Evolutionary conservation across 2,888 invertebrate species (phyloP).

Genomic region (Exephanes ischioxanthus): DNA sequence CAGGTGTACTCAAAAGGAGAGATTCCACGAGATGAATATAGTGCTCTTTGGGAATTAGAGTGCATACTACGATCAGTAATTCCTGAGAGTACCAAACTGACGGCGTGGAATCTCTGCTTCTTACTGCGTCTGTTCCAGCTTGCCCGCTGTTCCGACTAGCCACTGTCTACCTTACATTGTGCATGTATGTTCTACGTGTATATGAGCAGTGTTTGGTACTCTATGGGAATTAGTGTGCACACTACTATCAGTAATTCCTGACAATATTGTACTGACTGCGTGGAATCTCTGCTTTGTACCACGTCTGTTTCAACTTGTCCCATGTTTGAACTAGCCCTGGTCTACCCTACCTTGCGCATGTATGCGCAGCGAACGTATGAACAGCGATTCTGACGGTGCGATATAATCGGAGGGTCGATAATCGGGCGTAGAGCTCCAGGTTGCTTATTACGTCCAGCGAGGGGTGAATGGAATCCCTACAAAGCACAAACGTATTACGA

Average conservation of each 20-base stretch:
- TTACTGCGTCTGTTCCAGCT: background rate
- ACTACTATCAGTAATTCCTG: background rate
- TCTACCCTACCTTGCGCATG: background rate
- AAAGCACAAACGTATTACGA: slow-evolving; percentile 34
- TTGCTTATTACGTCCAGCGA: slow-evolving; percentile 32
- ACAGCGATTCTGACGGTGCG: slow-evolving; percentile 9
- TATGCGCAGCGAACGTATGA: background rate
- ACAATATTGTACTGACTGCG: background rate
- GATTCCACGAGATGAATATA: background rate
- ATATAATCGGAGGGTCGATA: slow-evolving; percentile 55
- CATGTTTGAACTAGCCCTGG: background rate
- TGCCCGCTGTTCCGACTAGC: background rate
- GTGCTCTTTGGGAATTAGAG: background rate
- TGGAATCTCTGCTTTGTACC: background rate
- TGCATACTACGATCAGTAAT: background rate
- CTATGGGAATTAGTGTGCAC: background rate
- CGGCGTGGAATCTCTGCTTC: background rate
- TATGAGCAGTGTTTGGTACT: background rate
- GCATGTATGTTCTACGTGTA: background rate
- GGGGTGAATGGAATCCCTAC: slow-evolving; percentile 4
- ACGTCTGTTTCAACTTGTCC: background rate
- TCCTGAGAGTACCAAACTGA: background rate
- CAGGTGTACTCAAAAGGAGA: background rate
- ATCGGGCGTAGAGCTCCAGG: slow-evolving; percentile 34
- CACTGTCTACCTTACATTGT: too few species aligned